Conservation (phyloP, 1,140 invertebrate species). For the Pectinophora gossypiella region DNA sequence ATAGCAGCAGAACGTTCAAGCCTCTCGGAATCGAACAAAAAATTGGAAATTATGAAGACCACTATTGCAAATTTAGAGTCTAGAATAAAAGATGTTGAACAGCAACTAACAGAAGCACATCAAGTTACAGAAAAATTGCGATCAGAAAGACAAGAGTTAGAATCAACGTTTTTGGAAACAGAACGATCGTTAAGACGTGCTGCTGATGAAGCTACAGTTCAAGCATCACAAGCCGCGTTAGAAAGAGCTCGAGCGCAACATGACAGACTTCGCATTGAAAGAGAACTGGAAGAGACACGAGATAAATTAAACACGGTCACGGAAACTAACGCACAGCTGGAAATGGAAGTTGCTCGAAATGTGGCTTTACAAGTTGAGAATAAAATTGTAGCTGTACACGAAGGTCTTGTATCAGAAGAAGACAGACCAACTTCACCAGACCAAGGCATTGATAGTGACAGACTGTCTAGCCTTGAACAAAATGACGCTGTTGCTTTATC, state of each 20-base stretch:
- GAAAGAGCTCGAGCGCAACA: slow-evolving; percentile 65
- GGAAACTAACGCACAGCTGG: slow-evolving; percentile 46
- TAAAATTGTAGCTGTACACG: slow-evolving; percentile 40
- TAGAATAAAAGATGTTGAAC: slow-evolving; percentile 41
- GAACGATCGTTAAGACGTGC: slow-evolving; percentile 55
- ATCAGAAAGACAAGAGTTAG: slow-evolving; percentile 51
- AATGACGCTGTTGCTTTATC: slow-evolving; percentile 57
- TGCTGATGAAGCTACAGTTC: slow-evolving; percentile 66
- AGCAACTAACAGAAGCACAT: slow-evolving; percentile 36
- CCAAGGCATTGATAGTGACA: slow-evolving; percentile 77
- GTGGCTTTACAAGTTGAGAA: slow-evolving; percentile 35
- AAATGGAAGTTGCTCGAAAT: slow-evolving; percentile 55
- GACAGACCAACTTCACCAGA: slow-evolving; percentile 74
- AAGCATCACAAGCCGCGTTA: slow-evolving; percentile 69
- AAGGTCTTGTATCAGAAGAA: slow-evolving; percentile 44
- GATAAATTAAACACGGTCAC: slow-evolving; percentile 41
- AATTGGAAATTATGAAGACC: slow-evolving; percentile 35
- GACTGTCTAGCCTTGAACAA: slow-evolving; percentile 75
- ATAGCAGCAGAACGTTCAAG: slow-evolving; percentile 32
- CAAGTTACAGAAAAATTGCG: slow-evolving; percentile 42
- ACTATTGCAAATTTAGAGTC: slow-evolving; percentile 34
- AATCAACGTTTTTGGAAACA: slow-evolving; percentile 51
- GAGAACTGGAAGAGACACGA: slow-evolving; percentile 60
- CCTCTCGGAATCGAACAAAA: slow-evolving; percentile 35
- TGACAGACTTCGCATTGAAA: slow-evolving; percentile 57